phyloP scores from a whole-genome alignment of 35 echinoderm and acorn worm species.

The Stichopus chloronotus region DNA sequence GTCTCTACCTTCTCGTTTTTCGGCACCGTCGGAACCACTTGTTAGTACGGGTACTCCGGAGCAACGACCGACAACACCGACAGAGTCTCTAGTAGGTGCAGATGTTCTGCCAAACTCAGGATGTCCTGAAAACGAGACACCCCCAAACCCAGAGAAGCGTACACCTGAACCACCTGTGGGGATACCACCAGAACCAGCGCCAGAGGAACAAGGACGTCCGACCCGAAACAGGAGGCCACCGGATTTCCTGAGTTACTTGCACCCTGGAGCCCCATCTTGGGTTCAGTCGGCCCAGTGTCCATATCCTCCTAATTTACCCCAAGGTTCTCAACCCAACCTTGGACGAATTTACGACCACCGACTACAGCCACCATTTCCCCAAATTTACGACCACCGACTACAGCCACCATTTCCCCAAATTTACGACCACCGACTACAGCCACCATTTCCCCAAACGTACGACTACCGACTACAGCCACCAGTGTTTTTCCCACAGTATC shows the following conservation, averaged over 20 bases:
- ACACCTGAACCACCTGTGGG: neutral
- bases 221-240: constrained; percentile 15
- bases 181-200: neutral
- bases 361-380: too few species aligned
- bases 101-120: neutral
- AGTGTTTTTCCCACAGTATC: constrained; percentile 22
- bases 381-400: too few species aligned
- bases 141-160: neutral
- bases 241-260: constrained; percentile 28
- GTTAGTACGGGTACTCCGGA: neutral
- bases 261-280: constrained; percentile 32
- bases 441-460: neutral
- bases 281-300: constrained; percentile 3
- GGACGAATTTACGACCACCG: too few species aligned
- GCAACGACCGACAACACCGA: neutral
- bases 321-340: neutral
- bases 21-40: neutral
- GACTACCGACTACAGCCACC: constrained; percentile 22
- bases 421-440: too few species aligned
- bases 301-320: constrained; percentile 24
- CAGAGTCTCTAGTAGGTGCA: neutral
- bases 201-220: constrained; percentile 40
- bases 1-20: neutral
- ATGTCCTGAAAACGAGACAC: neutral
- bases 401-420: too few species aligned